Evolutionary conservation across 2,113 vertebrate genomes (phyloP).

Genomic region (Notothenia coriiceps): DNA sequence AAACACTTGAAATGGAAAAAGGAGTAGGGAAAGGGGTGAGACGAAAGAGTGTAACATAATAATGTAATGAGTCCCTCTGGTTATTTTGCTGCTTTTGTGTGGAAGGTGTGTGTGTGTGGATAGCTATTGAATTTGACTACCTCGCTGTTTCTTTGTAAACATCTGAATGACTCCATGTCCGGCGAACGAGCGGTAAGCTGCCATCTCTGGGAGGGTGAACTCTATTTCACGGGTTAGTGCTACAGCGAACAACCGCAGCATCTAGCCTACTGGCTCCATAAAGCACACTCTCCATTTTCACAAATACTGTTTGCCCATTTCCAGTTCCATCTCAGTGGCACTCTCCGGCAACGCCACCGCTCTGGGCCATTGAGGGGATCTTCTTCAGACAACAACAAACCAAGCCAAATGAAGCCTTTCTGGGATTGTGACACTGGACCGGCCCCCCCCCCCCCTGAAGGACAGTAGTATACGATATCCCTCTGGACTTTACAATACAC

Average conservation of each 20-base stretch:
- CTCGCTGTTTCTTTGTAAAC: constrained; percentile 51
- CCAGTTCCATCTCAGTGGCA: constrained; percentile 39
- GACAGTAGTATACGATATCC: background rate
- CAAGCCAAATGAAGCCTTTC: constrained; percentile 35
- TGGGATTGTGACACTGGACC: constrained; percentile 4
- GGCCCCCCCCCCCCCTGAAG: background rate
- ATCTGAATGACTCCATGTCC: constrained; percentile 55
- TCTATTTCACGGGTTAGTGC: constrained; percentile 81
- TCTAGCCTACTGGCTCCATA: constrained; percentile 53
- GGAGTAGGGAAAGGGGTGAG: constrained; percentile 20
- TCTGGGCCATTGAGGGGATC: constrained; percentile 8
- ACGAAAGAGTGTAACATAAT: constrained; percentile 33
- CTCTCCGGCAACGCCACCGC: constrained; percentile 29
- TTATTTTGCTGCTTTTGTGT: constrained; percentile 3
- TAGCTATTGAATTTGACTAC: constrained; percentile 44
- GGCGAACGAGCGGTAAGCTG: constrained; percentile 50
- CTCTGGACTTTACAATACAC: background rate
- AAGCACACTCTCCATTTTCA: constrained; percentile 44
- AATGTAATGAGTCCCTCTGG: constrained; percentile 39
- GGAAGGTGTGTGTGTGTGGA: constrained; percentile 8
- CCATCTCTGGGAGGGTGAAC: constrained; percentile 71
- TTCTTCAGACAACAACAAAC: constrained; percentile 25
- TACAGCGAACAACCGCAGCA: constrained; percentile 47
- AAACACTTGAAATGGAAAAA: constrained; percentile 44
- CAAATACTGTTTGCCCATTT: constrained; percentile 61